Conservation (phyloP, 2,797 vertebrate species). For the Carcharodon carcharias region DNA sequence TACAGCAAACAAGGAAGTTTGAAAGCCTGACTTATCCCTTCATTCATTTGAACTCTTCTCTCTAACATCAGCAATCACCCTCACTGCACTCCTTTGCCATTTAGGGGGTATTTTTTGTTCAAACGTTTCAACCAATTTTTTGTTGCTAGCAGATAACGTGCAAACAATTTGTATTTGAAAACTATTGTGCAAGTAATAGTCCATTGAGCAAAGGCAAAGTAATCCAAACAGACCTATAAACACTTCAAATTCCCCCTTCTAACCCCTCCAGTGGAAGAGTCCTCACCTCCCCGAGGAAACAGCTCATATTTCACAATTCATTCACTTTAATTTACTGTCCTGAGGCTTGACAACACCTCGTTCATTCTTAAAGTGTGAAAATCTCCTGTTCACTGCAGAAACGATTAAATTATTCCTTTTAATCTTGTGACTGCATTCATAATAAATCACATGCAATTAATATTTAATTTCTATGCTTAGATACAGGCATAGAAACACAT, state of each 20-base stretch:
- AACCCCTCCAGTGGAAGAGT: not conserved
- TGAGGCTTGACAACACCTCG: not conserved
- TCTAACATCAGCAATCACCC: not conserved
- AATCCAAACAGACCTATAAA: not conserved
- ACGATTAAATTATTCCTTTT: conserved; percentile 7
- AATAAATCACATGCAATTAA: not conserved
- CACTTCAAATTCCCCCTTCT: not conserved
- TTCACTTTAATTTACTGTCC: not conserved
- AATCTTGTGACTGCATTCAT: not conserved
- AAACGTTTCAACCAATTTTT: not conserved
- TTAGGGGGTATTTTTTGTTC: not conserved
- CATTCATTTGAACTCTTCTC: not conserved
- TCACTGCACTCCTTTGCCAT: not conserved
- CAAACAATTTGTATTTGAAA: not conserved
- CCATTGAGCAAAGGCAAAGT: not conserved
- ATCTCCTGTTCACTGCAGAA: not conserved
- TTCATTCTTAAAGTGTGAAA: not conserved
- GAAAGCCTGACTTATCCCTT: not conserved
- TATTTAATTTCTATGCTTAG: not conserved
- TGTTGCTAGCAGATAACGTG: too few relatives aligned
- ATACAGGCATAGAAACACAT: not conserved
- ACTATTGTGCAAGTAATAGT: not conserved
- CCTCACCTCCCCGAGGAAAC: not conserved
- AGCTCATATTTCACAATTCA: not conserved
- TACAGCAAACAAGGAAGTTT: not conserved